phyloP scores from a whole-genome alignment of 2,113 vertebrate species.

The Cairina moschata region DNA sequence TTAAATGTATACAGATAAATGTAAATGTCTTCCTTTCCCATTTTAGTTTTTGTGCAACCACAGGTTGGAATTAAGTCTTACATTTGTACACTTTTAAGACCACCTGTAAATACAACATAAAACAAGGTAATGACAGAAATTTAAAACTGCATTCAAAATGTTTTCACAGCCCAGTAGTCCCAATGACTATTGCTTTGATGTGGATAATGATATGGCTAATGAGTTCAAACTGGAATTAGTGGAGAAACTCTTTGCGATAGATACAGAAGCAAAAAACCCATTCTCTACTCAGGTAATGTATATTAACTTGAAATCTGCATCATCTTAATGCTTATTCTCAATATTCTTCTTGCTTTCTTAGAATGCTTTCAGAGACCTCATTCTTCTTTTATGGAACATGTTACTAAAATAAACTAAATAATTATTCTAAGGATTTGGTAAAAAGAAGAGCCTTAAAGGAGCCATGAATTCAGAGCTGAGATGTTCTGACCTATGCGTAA shows the following conservation, averaged over 20 bases:
- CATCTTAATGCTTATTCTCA: not conserved
- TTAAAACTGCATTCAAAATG: constrained; percentile 45
- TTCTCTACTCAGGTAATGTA: constrained; percentile 89
- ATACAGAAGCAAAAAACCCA: constrained; percentile 90
- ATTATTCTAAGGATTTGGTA: not conserved
- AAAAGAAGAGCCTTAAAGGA: not conserved
- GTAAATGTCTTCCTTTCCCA: not conserved
- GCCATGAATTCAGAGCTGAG: not conserved
- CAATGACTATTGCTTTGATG: constrained; percentile 88
- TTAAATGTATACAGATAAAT: not conserved
- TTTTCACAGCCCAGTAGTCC: constrained; percentile 84
- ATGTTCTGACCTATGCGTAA: not conserved
- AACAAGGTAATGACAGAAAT: not conserved
- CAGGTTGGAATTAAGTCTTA: not conserved
- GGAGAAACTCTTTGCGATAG: constrained; percentile 97
- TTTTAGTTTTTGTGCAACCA: not conserved
- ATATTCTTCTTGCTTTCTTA: not conserved
- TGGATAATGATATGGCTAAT: constrained; percentile 90
- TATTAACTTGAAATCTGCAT: not conserved
- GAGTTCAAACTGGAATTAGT: constrained; percentile 96
- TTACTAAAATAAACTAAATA: not conserved
- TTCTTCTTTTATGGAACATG: not conserved
- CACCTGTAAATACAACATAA: not conserved
- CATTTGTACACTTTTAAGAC: not conserved
- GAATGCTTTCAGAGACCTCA: not conserved